phyloP scores from a whole-genome alignment of 1,140 invertebrate species.

The Sesamia nonagrioides region DNA sequence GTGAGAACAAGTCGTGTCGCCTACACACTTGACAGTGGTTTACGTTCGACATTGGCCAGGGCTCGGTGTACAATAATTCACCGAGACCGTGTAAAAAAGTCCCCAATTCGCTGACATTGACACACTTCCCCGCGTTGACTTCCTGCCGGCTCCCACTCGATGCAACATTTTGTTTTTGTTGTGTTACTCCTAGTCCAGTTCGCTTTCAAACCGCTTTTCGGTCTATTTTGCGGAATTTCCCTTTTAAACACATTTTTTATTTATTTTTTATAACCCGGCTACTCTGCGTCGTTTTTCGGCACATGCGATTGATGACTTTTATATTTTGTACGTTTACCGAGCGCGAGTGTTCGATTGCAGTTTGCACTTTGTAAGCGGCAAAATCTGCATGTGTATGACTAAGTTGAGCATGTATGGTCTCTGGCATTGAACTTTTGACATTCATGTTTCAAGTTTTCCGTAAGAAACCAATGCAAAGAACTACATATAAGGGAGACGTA shows the following conservation, averaged over 20 bases:
- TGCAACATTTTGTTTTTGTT: constrained; percentile 61
- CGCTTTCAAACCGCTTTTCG: constrained; percentile 60
- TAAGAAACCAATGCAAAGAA: background rate
- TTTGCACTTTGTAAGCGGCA: constrained; percentile 46
- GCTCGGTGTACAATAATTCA: constrained; percentile 58
- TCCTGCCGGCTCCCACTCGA: constrained; percentile 64
- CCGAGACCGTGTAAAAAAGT: constrained; percentile 67
- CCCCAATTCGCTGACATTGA: constrained; percentile 77
- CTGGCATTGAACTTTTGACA: constrained; percentile 46
- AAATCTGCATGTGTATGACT: constrained; percentile 23
- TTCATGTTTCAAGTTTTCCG: constrained; percentile 43
- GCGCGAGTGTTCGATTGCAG: constrained; percentile 41
- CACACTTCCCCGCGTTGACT: constrained; percentile 73
- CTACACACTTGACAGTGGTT: constrained; percentile 46
- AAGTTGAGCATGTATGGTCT: background rate
- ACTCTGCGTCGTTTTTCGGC: constrained; percentile 53
- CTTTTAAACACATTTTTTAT: constrained; percentile 45
- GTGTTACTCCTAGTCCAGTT: constrained; percentile 50
- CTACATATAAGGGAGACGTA: background rate
- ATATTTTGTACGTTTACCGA: constrained; percentile 44
- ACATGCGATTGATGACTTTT: constrained; percentile 47
- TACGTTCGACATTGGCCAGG: constrained; percentile 41
- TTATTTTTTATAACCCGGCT: constrained; percentile 55
- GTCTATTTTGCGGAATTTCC: constrained; percentile 58
- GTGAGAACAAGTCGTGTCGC: constrained; percentile 18